Evolutionary conservation across 2,888 invertebrate genomes (phyloP).

Genomic region (Lapara coniferarum): DNA sequence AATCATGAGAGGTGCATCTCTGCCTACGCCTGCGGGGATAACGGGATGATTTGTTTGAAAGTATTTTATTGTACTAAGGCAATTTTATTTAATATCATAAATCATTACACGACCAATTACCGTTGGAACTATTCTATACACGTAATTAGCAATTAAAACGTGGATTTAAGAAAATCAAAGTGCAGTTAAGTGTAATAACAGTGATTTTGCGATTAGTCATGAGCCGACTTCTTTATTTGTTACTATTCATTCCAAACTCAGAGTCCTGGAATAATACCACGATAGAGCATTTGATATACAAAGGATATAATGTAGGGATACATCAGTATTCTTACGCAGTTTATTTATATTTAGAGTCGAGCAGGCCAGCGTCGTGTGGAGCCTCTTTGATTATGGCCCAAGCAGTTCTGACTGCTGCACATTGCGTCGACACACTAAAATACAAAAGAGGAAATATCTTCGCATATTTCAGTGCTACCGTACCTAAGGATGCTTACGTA

Average conservation of each 20-base stretch:
- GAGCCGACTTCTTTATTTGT: not conserved
- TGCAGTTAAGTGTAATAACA: not conserved
- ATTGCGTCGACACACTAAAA: conserved; percentile 37
- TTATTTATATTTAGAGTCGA: conserved; percentile 28
- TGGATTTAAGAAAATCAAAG: not conserved
- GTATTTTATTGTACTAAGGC: not conserved
- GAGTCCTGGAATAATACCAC: not conserved
- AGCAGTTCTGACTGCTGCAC: conserved; percentile 41
- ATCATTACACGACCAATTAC: too few relatives aligned
- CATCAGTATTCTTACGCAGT: conserved; percentile 35
- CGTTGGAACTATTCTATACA: not conserved
- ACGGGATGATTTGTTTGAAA: too few relatives aligned
- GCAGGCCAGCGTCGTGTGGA: conserved; percentile 36
- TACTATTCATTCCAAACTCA: not conserved
- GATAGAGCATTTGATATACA: conserved; percentile 24
- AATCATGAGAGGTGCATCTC: too few relatives aligned
- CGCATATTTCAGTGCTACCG: conserved; percentile 34
- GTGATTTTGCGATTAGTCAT: not conserved
- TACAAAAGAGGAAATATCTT: conserved; percentile 30
- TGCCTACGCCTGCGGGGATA: too few relatives aligned
- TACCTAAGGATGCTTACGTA: conserved; percentile 28
- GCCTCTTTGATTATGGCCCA: conserved; percentile 38
- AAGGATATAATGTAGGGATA: conserved; percentile 34
- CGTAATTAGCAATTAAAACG: conserved; percentile 10
- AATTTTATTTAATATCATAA: not conserved